Evolutionary conservation across 2,797 vertebrate genomes (phyloP).

Genomic region (Melanotaenia parkinsoni): DNA sequence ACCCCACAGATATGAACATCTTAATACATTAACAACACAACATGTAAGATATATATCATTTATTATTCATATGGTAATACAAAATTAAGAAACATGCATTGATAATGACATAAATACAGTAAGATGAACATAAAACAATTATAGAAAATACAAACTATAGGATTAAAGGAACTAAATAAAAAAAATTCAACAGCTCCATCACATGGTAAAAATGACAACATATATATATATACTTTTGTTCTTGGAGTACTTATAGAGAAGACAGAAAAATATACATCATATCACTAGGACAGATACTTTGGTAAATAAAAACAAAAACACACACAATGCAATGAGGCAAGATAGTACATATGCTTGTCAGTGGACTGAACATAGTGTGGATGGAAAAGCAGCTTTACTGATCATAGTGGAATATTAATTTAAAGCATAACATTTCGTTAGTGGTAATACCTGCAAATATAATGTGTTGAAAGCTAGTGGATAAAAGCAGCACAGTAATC

Average conservation of each 20-base stretch:
- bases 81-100: constrained; percentile 80
- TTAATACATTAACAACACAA: neutral
- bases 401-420: constrained; percentile 30
- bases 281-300: constrained; percentile 52
- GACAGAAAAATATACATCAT: constrained; percentile 53
- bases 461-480: constrained; percentile 33
- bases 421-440: constrained; percentile 26
- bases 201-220: constrained; percentile 12
- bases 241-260: constrained; percentile 23
- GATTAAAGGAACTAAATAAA: constrained; percentile 8
- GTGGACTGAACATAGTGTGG: neutral
- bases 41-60: constrained; percentile 64
- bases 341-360: constrained; percentile 12
- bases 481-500: constrained; percentile 51
- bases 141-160: constrained; percentile 1
- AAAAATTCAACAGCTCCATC: constrained; percentile 25
- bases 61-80: constrained; percentile 77
- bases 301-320: constrained; percentile 40
- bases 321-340: constrained; percentile 2
- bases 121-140: constrained; percentile 30
- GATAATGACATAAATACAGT: constrained; percentile 75
- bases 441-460: constrained; percentile 37
- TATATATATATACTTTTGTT: neutral
- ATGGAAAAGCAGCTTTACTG: constrained; percentile 40
- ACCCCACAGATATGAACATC: neutral